Percentiles rank a stretch among this genome's conserved stretches.
Evolutionary conservation across 2,888 invertebrate genomes (phyloP).

Genomic region (Brachypterus glaber): DNA sequence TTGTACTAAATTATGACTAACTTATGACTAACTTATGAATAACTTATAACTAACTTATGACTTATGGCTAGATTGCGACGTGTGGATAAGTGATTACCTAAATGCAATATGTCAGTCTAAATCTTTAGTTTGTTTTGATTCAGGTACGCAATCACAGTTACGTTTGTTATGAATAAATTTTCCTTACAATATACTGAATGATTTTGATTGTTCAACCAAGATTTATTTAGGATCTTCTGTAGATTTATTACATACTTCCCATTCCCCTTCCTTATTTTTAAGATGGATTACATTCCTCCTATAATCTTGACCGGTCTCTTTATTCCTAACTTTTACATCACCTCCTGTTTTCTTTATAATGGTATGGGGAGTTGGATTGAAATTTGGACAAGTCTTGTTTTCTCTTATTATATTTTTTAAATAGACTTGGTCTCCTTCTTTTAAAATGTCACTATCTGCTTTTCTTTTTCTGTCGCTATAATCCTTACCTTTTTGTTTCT

Average conservation of each 20-base stretch:
- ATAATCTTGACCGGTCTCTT: neutral
- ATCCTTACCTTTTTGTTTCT: neutral
- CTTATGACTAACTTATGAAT: too few species aligned
- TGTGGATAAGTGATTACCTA: too few species aligned
- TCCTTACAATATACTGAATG: too few species aligned
- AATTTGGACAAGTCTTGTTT: neutral
- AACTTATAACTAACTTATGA: too few species aligned
- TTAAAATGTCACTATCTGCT: neutral
- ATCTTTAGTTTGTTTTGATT: too few species aligned
- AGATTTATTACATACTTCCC: neutral
- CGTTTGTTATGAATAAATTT: too few species aligned
- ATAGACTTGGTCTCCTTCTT: neutral
- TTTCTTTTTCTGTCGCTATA: neutral
- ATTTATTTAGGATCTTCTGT: too few species aligned
- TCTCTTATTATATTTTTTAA: neutral
- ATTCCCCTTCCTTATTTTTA: neutral
- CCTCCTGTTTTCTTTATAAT: neutral
- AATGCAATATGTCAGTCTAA: too few species aligned
- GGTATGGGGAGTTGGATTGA: neutral
- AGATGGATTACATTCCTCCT: neutral
- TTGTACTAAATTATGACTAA: too few species aligned
- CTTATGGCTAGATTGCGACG: too few species aligned
- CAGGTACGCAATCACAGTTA: too few species aligned
- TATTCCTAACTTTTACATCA: neutral
- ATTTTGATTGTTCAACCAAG: too few species aligned